Evolutionary conservation across 2,888 invertebrate species (phyloP).

Genomic region (Lithophane socia): DNA sequence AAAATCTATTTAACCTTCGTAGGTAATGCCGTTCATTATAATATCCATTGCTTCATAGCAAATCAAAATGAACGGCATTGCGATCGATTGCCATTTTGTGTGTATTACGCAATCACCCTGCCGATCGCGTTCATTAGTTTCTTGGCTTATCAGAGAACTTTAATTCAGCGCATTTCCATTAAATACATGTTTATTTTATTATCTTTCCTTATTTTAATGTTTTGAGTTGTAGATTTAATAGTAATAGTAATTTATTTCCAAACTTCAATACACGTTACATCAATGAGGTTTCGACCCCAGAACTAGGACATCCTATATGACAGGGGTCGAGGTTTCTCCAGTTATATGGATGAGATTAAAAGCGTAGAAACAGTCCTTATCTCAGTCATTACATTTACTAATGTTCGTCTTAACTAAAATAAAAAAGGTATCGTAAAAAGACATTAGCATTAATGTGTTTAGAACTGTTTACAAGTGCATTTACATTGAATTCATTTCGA

Average conservation of each 20-base stretch:
- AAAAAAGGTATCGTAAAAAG: conserved; percentile 2
- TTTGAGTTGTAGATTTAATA: neutral
- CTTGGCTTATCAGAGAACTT: neutral
- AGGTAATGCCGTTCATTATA: too few species aligned
- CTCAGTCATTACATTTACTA: conserved; percentile 31
- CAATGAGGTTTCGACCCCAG: too few species aligned
- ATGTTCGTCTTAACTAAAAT: conserved; percentile 31
- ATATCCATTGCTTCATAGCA: too few species aligned
- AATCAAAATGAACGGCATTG: neutral
- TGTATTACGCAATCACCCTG: neutral
- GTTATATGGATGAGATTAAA: neutral
- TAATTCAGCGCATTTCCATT: neutral
- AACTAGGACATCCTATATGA: too few species aligned
- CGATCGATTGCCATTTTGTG: neutral
- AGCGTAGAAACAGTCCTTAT: conserved; percentile 17
- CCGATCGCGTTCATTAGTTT: neutral
- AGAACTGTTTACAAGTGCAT: conserved; percentile 38
- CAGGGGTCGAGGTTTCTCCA: too few species aligned
- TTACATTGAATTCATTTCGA: conserved; percentile 47
- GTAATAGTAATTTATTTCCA: too few species aligned
- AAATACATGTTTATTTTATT: neutral
- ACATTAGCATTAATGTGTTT: conserved; percentile 44
- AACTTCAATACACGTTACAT: too few species aligned
- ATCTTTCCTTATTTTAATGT: neutral
- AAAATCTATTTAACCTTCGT: neutral